Percentiles rank a stretch among this genome's conserved stretches.
phyloP scores from a whole-genome alignment of 2,888 invertebrate genomes.

The Tipula unca region DNA sequence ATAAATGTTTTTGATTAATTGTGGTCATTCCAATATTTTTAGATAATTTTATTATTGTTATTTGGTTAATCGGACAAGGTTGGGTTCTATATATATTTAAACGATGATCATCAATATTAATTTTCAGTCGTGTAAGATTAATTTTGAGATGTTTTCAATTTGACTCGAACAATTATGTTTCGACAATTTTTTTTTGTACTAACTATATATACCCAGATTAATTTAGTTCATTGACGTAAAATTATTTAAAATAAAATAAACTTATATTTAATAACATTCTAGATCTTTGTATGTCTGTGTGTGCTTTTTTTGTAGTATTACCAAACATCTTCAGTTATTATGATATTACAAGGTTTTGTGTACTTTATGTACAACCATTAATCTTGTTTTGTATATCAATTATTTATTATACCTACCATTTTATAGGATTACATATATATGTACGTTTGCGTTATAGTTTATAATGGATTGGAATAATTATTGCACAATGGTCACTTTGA shows the following conservation, averaged over 20 bases:
- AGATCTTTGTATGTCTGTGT: too few relatives aligned
- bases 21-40: background rate
- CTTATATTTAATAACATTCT: background rate
- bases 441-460: background rate
- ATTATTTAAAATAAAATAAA: too few relatives aligned
- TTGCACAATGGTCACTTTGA: background rate
- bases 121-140: background rate
- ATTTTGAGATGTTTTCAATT: background rate
- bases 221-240: conserved; percentile 3
- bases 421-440: too few relatives aligned
- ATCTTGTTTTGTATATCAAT: background rate
- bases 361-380: background rate
- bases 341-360: background rate
- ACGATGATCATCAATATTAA: background rate
- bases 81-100: background rate
- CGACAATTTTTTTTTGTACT: background rate
- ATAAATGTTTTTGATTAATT: background rate
- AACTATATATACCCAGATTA: background rate
- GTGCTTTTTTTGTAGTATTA: background rate
- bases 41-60: background rate
- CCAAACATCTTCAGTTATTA: background rate
- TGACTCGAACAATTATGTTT: background rate
- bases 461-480: background rate
- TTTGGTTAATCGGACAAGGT: background rate
- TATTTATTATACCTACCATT: background rate